A percentile compares a stretch with the other conserved stretches of the same genome.
These are phyloP conservation scores for Xiphophorus couchianus DNA, from an alignment of 2,113 vertebrate species.

Conservation along the genomic window DNA sequence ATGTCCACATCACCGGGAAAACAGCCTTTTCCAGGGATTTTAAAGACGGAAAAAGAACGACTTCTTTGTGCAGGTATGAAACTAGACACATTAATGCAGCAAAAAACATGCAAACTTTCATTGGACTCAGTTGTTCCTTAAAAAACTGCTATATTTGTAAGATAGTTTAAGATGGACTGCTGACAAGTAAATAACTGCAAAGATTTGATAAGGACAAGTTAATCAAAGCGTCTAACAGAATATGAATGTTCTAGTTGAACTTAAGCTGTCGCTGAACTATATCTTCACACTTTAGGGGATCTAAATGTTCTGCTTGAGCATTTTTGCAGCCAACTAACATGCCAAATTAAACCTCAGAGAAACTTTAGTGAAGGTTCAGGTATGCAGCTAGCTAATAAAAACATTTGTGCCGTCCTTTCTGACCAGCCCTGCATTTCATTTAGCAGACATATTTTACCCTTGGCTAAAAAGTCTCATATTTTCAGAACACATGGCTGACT, in stretches of 20 bases:
- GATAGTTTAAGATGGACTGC: neutral
- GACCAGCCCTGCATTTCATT: neutral
- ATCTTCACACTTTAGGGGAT: neutral
- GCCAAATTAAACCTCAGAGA: neutral
- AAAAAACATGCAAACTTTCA: neutral
- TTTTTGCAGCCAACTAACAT: too few species aligned
- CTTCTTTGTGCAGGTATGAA: slow-evolving; percentile 68
- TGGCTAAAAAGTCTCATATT: neutral
- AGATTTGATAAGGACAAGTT: neutral
- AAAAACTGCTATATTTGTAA: slow-evolving; percentile 6
- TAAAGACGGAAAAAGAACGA: slow-evolving; percentile 36
- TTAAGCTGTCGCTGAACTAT: neutral
- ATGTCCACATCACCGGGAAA: slow-evolving; percentile 77
- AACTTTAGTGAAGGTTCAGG: neutral
- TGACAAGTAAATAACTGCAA: neutral
- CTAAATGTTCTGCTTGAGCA: neutral
- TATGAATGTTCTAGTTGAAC: neutral
- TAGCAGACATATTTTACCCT: neutral
- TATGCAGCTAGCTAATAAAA: neutral
- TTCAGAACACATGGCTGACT: neutral
- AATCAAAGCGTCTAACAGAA: neutral
- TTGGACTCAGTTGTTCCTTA: neutral
- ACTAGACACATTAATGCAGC: neutral
- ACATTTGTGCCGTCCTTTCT: neutral
- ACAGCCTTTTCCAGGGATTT: slow-evolving; percentile 58